phyloP scores from a whole-genome alignment of 2,797 vertebrate genomes.

The Tapera naevia region DNA sequence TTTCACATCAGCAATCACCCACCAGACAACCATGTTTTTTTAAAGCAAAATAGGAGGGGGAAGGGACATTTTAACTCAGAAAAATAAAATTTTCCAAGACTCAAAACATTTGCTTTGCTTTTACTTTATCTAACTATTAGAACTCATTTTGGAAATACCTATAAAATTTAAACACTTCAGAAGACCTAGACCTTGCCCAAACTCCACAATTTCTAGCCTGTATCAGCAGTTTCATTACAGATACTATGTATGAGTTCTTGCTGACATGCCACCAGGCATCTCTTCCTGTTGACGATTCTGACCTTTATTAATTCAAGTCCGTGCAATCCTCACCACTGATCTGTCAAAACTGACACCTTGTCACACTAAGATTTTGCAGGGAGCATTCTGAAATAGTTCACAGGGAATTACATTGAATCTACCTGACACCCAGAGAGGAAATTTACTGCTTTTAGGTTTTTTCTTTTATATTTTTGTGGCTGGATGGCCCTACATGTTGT shows the following conservation, averaged over 20 bases:
- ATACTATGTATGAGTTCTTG: conserved; percentile 34
- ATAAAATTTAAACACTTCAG: not conserved
- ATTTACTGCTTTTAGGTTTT: not conserved
- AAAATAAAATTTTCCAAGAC: not conserved
- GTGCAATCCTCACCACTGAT: conserved; percentile 70
- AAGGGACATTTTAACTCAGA: not conserved
- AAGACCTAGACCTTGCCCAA: not conserved
- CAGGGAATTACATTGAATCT: conserved; percentile 46
- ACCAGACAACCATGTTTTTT: fast-evolving
- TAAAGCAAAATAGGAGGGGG: fast-evolving
- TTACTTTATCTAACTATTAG: not conserved
- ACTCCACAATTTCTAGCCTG: not conserved
- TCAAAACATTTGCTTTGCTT: not conserved
- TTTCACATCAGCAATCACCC: not conserved
- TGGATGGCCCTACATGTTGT: not conserved
- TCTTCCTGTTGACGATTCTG: conserved; percentile 74
- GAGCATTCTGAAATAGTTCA: conserved; percentile 72
- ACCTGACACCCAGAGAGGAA: conserved; percentile 41
- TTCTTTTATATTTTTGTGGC: conserved; percentile 22
- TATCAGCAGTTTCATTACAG: conserved; percentile 23
- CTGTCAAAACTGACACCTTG: conserved; percentile 75
- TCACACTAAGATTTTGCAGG: conserved; percentile 74
- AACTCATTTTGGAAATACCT: not conserved
- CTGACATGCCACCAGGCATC: conserved; percentile 58
- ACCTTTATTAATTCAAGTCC: conserved; percentile 83